Percentiles rank a stretch among this genome's conserved stretches.
These are phyloP conservation scores for Alectoris magna DNA, from an alignment of 2,797 vertebrate genomes.

Conservation along the genomic window DNA sequence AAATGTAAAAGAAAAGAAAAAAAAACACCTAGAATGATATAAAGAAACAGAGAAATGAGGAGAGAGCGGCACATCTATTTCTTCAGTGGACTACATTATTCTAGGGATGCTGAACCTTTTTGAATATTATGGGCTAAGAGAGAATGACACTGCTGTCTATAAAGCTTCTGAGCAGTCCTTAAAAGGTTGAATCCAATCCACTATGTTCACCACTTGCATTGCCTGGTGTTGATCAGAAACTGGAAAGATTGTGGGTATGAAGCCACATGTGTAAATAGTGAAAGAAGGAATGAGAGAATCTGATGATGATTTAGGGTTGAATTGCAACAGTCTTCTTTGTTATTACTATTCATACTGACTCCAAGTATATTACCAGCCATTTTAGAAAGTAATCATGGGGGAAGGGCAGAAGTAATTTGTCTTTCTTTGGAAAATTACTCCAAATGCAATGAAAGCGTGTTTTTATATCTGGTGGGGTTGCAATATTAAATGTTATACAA, in stretches of 20 bases:
- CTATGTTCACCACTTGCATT: background rate
- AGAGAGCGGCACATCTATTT: background rate
- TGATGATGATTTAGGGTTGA: conserved; percentile 66
- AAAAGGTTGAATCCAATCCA: background rate
- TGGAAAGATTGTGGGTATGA: conserved; percentile 16
- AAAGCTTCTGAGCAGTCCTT: background rate
- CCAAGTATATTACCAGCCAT: conserved; percentile 30
- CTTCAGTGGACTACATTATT: background rate
- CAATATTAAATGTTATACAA: conserved; percentile 64
- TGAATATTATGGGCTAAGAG: background rate
- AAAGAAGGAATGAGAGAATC: conserved; percentile 49
- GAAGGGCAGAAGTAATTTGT: background rate
- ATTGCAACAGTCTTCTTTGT: conserved; percentile 37
- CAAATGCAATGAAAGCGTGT: conserved; percentile 36
- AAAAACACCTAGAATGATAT: background rate
- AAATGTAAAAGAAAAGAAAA: background rate
- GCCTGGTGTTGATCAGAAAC: conserved; percentile 24
- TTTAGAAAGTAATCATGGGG: background rate
- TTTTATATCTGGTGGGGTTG: conserved; percentile 64
- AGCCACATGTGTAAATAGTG: conserved; percentile 43
- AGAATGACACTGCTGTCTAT: background rate
- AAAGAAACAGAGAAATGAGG: background rate
- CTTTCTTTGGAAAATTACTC: conserved; percentile 43
- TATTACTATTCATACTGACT: background rate
- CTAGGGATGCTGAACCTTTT: background rate